phyloP scores from a whole-genome alignment of 2,113 vertebrate species.

The Pyxicephalus adspersus region DNA sequence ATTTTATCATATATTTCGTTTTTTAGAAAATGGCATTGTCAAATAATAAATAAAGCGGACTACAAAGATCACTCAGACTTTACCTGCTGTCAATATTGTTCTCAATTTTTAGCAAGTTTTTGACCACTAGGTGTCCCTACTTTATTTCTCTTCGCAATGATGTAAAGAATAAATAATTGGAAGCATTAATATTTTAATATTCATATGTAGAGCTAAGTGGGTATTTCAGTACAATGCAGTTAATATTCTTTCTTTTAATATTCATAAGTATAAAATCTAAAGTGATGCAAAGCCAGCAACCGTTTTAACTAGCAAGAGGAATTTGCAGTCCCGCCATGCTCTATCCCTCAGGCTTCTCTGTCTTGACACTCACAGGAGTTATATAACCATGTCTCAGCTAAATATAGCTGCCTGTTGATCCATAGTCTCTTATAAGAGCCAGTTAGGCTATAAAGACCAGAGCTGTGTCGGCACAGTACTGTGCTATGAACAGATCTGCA shows the following conservation, averaged over 20 bases:
- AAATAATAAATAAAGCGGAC: too few relatives aligned
- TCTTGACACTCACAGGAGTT: slow-evolving; percentile 8
- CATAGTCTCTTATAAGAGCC: slow-evolving; percentile 29
- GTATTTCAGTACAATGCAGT: background rate
- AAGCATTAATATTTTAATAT: background rate
- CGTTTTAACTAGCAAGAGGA: background rate
- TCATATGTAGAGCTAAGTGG: background rate
- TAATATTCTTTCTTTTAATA: background rate
- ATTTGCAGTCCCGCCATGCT: background rate
- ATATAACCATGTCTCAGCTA: slow-evolving; percentile 24
- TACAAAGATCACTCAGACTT: too few relatives aligned
- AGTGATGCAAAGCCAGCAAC: background rate
- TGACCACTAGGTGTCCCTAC: background rate
- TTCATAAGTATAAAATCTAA: background rate
- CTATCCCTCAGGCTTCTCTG: background rate
- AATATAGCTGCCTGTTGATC: slow-evolving; percentile 19
- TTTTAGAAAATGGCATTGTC: too few relatives aligned
- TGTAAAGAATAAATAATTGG: too few relatives aligned
- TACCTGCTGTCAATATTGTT: too few relatives aligned
- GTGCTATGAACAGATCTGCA: too few relatives aligned
- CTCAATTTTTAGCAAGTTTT: too few relatives aligned
- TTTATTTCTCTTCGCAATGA: background rate
- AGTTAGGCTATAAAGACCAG: slow-evolving; percentile 18
- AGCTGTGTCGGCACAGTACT: background rate
- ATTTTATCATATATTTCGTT: too few relatives aligned